Evolutionary conservation across 2,888 invertebrate genomes (phyloP).

Genomic region (Callyntrura sp.): DNA sequence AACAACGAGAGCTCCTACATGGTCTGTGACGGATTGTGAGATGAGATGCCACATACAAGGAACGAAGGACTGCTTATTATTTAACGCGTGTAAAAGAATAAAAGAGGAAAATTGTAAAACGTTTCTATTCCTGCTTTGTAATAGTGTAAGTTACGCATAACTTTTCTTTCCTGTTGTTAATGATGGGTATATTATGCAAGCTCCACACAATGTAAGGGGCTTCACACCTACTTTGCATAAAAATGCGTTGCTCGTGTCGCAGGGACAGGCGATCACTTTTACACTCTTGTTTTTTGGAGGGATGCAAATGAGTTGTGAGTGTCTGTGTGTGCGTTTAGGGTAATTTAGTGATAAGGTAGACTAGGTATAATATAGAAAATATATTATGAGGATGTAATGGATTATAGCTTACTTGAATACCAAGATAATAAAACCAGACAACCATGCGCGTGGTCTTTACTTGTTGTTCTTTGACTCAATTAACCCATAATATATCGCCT

Average conservation of each 20-base stretch:
- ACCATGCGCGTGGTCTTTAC: constrained; percentile 62
- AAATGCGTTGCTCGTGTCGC: constrained; percentile 22
- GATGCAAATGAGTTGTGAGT: constrained; percentile 30
- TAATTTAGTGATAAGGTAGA: constrained; percentile 4
- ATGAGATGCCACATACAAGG: constrained; percentile 5
- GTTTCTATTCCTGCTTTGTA: background rate
- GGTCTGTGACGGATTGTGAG: background rate
- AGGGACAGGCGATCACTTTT: constrained; percentile 33
- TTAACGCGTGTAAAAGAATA: background rate
- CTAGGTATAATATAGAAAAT: too few species aligned
- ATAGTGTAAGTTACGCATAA: background rate
- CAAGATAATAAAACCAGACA: constrained; percentile 52
- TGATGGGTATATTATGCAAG: constrained; percentile 68
- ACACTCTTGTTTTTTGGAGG: background rate
- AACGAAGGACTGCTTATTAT: constrained; percentile 7
- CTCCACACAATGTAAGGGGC: constrained; percentile 29
- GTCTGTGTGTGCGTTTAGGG: constrained; percentile 10
- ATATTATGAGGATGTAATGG: too few species aligned
- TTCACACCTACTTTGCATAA: constrained; percentile 72
- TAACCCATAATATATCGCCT: constrained; percentile 45
- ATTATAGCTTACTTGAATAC: constrained; percentile 29
- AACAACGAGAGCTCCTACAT: background rate
- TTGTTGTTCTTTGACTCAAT: constrained; percentile 60
- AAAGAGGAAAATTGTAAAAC: background rate
- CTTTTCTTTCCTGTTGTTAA: constrained; percentile 42